Evolutionary conservation across 2,888 invertebrate genomes (phyloP).

Genomic region (Leptinotarsa tumamoca): DNA sequence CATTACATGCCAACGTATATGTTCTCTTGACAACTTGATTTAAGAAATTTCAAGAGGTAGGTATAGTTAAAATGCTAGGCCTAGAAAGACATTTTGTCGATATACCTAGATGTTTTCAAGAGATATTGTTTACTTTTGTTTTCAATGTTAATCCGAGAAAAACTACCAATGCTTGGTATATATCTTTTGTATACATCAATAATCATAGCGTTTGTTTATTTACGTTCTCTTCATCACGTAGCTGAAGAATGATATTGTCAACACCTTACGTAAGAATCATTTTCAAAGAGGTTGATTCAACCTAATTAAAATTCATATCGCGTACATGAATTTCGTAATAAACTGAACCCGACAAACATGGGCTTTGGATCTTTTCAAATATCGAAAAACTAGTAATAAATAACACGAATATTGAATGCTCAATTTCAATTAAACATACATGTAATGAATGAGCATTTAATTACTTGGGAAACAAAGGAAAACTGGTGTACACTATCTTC

Average conservation of each 20-base stretch:
- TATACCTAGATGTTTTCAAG: no score
- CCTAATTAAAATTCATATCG: slow-evolving; percentile 1
- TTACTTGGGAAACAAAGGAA: slow-evolving; percentile 1
- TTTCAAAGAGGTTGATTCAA: neutral
- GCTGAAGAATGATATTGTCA: neutral
- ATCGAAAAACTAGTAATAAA: neutral
- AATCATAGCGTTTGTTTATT: neutral
- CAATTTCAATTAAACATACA: neutral
- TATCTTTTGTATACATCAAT: neutral
- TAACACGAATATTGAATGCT: neutral
- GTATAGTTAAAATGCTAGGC: no score
- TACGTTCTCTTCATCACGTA: slow-evolving; percentile 12
- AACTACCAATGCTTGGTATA: neutral
- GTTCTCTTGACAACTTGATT: no score
- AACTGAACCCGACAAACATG: neutral
- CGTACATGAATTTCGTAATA: slow-evolving; percentile 1
- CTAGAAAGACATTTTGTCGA: no score
- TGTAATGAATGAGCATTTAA: neutral
- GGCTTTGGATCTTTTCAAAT: neutral
- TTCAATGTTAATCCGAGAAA: neutral
- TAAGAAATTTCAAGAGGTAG: no score
- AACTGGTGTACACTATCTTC: neutral
- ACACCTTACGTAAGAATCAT: slow-evolving; percentile 9
- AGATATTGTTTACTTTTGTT: no score
- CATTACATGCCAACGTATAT: no score